Conservation (phyloP, 2,113 vertebrate species). For the Chaetodon trifascialis region DNA sequence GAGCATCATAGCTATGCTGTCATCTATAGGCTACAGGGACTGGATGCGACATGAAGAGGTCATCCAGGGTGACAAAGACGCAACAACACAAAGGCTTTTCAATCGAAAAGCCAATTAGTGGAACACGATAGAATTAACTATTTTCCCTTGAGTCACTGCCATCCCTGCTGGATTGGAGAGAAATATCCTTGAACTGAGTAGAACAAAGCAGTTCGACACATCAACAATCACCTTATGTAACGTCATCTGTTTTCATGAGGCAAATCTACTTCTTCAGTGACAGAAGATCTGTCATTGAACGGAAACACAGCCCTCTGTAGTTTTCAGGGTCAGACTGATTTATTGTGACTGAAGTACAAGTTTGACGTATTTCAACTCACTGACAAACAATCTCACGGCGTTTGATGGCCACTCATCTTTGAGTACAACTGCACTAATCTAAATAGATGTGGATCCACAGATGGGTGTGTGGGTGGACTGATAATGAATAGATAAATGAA, state of each 20-base stretch:
- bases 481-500: not conserved
- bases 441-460: not conserved
- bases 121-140: not conserved
- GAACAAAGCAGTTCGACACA: not conserved
- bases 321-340: not conserved
- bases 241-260: not conserved
- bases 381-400: not conserved
- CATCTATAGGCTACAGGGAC: conserved; percentile 34
- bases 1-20: conserved; percentile 52
- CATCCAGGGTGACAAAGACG: conserved; percentile 47
- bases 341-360: not conserved
- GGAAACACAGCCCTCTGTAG: not conserved
- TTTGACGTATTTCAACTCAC: not conserved
- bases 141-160: not conserved
- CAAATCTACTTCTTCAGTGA: not conserved
- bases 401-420: not conserved
- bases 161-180: not conserved
- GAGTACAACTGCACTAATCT: not conserved
- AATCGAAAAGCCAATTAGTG: not conserved
- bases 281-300: not conserved
- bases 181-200: not conserved
- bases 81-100: conserved; percentile 26
- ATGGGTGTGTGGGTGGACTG: not conserved
- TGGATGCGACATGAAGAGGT: conserved; percentile 37
- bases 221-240: not conserved